A percentile compares a stretch with the other conserved stretches of the same genome.
phyloP scores from a whole-genome alignment of 2,888 invertebrate species.

The Drosophila crucigera region DNA sequence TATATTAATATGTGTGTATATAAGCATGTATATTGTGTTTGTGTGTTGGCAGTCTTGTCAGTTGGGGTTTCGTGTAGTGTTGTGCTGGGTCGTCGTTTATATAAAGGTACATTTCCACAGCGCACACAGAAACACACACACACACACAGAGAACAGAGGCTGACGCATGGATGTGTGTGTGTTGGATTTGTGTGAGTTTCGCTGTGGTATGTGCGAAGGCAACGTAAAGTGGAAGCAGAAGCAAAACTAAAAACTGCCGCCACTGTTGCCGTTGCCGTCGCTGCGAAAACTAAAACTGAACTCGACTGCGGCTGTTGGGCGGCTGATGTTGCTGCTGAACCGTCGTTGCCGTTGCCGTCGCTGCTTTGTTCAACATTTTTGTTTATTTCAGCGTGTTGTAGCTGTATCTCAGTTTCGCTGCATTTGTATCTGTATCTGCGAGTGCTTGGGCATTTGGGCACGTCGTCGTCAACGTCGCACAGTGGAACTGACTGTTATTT shows the following conservation, averaged over 20 bases:
- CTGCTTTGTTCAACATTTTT: constrained; percentile 79
- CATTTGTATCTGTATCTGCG: constrained; percentile 52
- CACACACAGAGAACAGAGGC: constrained; percentile 21
- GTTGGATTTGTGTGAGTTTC: constrained; percentile 49
- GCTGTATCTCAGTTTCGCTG: constrained; percentile 51
- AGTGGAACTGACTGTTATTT: not conserved
- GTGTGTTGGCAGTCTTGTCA: constrained; percentile 77
- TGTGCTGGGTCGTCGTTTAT: constrained; percentile 76
- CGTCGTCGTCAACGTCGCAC: constrained; percentile 54
- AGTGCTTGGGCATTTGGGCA: constrained; percentile 66
- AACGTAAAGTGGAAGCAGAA: constrained; percentile 67
- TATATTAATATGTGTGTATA: constrained; percentile 32
- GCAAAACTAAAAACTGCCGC: constrained; percentile 66
- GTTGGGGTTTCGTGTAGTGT: constrained; percentile 82
- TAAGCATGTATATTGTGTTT: constrained; percentile 52
- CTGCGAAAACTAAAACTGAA: constrained; percentile 76
- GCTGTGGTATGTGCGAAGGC: constrained; percentile 74
- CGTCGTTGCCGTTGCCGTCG: constrained; percentile 41
- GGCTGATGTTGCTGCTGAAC: constrained; percentile 53
- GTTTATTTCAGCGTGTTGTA: constrained; percentile 75
- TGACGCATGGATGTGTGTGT: constrained; percentile 41
- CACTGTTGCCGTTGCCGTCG: constrained; percentile 61
- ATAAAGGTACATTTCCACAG: constrained; percentile 79
- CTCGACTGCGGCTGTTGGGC: constrained; percentile 62
- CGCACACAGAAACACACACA: constrained; percentile 31